Evolutionary conservation across 2,113 vertebrate genomes (phyloP).

Genomic region (Syrrhaptes paradoxus): DNA sequence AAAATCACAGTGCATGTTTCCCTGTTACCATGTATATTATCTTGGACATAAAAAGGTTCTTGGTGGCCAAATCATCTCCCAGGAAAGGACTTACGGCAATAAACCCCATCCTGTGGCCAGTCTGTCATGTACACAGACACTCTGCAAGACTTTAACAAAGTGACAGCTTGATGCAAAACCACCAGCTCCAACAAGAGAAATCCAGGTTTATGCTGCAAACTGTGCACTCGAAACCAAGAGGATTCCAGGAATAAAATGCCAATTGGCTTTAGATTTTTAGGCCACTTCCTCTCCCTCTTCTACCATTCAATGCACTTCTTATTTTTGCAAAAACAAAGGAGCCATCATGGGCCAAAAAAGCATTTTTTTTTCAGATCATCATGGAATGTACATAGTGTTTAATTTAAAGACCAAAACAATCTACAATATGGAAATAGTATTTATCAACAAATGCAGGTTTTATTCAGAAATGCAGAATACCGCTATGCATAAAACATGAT

Average conservation of each 20-base stretch:
- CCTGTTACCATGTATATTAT: not conserved
- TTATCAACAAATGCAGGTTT: constrained; percentile 54
- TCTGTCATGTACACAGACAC: not conserved
- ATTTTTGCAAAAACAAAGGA: not conserved
- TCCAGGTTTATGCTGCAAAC: not conserved
- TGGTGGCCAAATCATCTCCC: not conserved
- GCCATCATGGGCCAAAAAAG: not conserved
- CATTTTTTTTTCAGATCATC: not conserved
- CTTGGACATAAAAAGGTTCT: not conserved
- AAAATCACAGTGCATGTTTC: not conserved
- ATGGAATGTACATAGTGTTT: not conserved
- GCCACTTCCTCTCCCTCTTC: not conserved
- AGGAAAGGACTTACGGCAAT: not conserved
- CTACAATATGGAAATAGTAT: constrained; percentile 26
- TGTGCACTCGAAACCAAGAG: not conserved
- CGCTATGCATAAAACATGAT: constrained; percentile 54
- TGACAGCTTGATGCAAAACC: not conserved
- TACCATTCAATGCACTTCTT: not conserved
- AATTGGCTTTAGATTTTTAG: not conserved
- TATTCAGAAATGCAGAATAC: constrained; percentile 73
- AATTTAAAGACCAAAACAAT: constrained; percentile 48
- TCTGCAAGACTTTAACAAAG: not conserved
- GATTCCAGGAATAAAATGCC: not conserved
- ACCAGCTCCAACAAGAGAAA: not conserved
- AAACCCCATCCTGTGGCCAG: not conserved